These are phyloP conservation scores for Caenorhabditis virilis DNA, from an alignment of 2,888 invertebrate genomes.

Conservation along the genomic window DNA sequence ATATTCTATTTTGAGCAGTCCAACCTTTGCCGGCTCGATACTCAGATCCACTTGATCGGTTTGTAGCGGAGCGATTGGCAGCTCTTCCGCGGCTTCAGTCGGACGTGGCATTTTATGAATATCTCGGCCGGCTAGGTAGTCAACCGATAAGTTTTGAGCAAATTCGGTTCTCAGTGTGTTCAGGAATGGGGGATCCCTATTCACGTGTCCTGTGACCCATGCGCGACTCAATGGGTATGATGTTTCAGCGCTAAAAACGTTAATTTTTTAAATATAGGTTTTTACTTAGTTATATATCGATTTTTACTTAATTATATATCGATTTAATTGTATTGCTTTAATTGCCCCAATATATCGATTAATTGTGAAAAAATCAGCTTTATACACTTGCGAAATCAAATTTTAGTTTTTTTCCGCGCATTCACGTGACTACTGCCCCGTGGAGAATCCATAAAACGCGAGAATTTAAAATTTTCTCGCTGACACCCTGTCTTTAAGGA, in stretches of 20 bases:
- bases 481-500: too few relatives aligned
- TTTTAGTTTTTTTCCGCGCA: too few relatives aligned
- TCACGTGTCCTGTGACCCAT: conserved; percentile 58
- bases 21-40: conserved; percentile 14
- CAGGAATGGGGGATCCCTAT: conserved; percentile 21
- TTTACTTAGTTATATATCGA: not conserved
- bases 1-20: conserved; percentile 42
- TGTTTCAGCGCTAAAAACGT: conserved; percentile 27
- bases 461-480: too few relatives aligned
- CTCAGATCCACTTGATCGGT: conserved; percentile 11
- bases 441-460: too few relatives aligned
- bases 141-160: conserved; percentile 28
- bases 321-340: too few relatives aligned
- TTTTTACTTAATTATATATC: too few relatives aligned
- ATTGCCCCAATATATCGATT: too few relatives aligned
- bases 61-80: conserved; percentile 14
- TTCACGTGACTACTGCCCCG: too few relatives aligned
- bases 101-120: conserved; percentile 54
- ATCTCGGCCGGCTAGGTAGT: conserved; percentile 54
- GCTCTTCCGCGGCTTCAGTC: conserved; percentile 18
- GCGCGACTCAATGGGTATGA: conserved; percentile 60
- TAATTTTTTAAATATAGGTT: not conserved
- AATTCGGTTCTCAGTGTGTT: conserved; percentile 21
- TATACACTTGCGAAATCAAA: too few relatives aligned
- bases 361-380: too few relatives aligned